These are phyloP conservation scores for Meloidogyne hapla DNA, from an alignment of 1,140 invertebrate species.

Conservation along the genomic window DNA sequence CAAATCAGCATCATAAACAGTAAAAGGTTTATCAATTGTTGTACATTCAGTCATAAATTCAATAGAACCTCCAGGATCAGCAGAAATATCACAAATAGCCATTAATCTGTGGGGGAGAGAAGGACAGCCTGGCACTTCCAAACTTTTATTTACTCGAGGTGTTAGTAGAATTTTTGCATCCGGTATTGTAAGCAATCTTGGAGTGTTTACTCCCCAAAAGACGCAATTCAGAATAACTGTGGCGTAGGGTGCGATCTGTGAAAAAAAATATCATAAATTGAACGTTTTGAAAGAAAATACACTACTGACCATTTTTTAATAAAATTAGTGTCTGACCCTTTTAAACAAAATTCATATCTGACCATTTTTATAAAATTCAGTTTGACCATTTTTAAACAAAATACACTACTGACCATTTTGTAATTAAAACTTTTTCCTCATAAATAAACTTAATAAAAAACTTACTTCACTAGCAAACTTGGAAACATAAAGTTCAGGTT, in stretches of 20 bases:
- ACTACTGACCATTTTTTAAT: conserved; percentile 10
- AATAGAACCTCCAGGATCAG: conserved; percentile 96
- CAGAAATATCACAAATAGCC: conserved; percentile 93
- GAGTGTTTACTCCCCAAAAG: conserved; percentile 94
- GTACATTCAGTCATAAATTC: conserved; percentile 99
- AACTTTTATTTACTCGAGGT: conserved; percentile 67
- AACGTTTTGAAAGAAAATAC: conserved; percentile 16
- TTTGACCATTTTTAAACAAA: background rate
- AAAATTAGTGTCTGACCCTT: background rate
- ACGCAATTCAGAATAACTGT: conserved; percentile 96
- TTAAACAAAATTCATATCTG: background rate
- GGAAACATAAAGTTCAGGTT: conserved; percentile 89
- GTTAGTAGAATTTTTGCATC: conserved; percentile 88
- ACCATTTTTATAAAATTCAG: background rate
- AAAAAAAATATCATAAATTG: conserved; percentile 6
- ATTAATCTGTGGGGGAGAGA: conserved; percentile 77
- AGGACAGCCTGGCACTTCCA: conserved; percentile 74
- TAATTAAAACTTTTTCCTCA: background rate
- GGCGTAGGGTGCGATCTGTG: conserved; percentile 89
- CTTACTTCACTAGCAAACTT: conserved; percentile 86
- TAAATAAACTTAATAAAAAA: background rate
- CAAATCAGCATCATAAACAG: conserved; percentile 93
- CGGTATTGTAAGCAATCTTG: conserved; percentile 76
- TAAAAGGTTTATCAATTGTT: conserved; percentile 97
- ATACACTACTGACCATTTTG: too few relatives aligned